Base-by-base conservation (phyloP, 1,140 invertebrate genomes). In the Ceratina calcarata region DNA sequence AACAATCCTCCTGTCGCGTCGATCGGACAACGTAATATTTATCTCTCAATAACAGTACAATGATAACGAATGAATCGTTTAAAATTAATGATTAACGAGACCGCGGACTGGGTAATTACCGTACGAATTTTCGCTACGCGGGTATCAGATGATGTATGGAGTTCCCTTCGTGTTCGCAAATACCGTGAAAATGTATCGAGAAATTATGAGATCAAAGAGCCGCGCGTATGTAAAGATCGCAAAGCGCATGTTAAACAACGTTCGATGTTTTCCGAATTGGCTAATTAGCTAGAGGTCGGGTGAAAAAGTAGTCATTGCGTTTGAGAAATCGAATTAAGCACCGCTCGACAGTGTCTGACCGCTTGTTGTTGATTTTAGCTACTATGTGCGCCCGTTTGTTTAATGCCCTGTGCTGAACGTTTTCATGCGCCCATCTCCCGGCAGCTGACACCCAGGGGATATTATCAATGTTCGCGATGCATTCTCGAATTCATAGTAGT, bases 311-410 rank as follows among this genome's bases (percentile, higher is more conserved):
- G 22, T 49, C 32, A 20, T 37, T 20, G 27, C 27, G 22, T 74
- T 71, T 15, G 71, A 81, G 70, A 68, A 85, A 82, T 86, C 73
- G 62, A 72, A 73, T 75, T 70, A 77, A 67, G 15, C 58, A n/a
- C 51, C 53, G 15, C 60, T 10, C 37, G 8, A 45, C 65, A 18
- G 12, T 53, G 27, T 20, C 16, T 1, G 37, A 10, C 55, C 24
- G 45, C 20, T 53, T 49, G n/a, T 4, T 85, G 83, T 85, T 86
- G 80, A 82, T 85, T 85, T 85, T 85, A 57, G 51, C 55, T 22
- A 27, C 55, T 55, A 58, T 49, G 74, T 8, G 16, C 20, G 57
- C 58, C 37, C 32, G 78, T 85, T 85, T 85, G 78, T 86, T 86
- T 70, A 82, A 86, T 75, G 74, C 62, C n/a, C 45, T 61, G 27